These are phyloP conservation scores for Drosophila histrio DNA, from an alignment of 2,888 invertebrate species.

Conservation along the genomic window DNA sequence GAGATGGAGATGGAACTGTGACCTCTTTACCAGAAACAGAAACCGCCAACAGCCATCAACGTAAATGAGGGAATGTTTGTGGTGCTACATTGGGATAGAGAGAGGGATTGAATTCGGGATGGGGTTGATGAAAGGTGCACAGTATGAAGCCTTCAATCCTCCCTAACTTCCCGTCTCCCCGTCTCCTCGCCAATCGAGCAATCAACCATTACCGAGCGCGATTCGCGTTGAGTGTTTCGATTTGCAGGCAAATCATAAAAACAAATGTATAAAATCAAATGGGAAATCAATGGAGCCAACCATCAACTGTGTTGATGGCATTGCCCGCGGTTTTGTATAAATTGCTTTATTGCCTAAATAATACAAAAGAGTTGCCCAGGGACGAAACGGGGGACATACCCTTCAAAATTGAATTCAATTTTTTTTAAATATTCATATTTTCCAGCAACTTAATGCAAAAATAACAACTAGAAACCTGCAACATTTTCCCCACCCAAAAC, in stretches of 20 bases:
- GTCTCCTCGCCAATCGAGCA: slow-evolving; percentile 41
- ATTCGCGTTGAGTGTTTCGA: slow-evolving; percentile 75
- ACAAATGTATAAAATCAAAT: slow-evolving; percentile 76
- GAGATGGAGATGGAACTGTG: slow-evolving; percentile 27
- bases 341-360: slow-evolving; percentile 62
- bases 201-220: slow-evolving; percentile 73
- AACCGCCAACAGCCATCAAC: slow-evolving; percentile 12
- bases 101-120: background rate
- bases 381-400: background rate
- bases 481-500: background rate
- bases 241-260: slow-evolving; percentile 78
- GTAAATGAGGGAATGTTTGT: slow-evolving; percentile 35
- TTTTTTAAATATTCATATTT: slow-evolving; percentile 25
- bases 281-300: slow-evolving; percentile 74
- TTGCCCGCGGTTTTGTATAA: slow-evolving; percentile 71
- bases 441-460: slow-evolving; percentile 46
- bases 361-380: slow-evolving; percentile 50
- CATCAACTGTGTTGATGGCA: slow-evolving; percentile 66
- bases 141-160: background rate
- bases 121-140: slow-evolving; percentile 27
- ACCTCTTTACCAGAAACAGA: slow-evolving; percentile 37
- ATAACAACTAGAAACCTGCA: slow-evolving; percentile 39
- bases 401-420: slow-evolving; percentile 11
- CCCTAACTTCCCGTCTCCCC: background rate
- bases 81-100: background rate